These are phyloP conservation scores for Thalpophila matura DNA, from an alignment of 2,888 invertebrate genomes.

Conservation along the genomic window DNA sequence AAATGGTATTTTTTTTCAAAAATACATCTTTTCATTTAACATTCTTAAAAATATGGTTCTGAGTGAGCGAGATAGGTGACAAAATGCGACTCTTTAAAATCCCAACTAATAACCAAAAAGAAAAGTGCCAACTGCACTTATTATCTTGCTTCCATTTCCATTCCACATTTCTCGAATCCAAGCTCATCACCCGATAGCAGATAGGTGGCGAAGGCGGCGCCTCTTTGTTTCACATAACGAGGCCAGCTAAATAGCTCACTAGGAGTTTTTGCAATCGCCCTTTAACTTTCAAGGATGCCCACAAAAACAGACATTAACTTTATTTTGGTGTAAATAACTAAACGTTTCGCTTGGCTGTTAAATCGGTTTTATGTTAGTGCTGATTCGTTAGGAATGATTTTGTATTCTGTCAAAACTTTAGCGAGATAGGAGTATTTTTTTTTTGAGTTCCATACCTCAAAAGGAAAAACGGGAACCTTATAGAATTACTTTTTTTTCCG, in stretches of 20 bases:
- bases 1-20: no score
- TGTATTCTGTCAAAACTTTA: background rate
- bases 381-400: conserved; percentile 14
- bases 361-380: conserved; percentile 30
- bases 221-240: conserved; percentile 83
- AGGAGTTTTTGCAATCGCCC: conserved; percentile 77
- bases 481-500: no score
- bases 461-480: no score
- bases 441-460: no score
- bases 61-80: no score
- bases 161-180: conserved; percentile 47
- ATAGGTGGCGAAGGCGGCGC: conserved; percentile 74
- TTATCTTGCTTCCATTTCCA: background rate
- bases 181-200: conserved; percentile 68
- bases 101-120: no score
- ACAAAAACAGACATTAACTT: conserved; percentile 65
- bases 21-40: no score
- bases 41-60: no score
- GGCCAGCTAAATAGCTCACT: conserved; percentile 79
- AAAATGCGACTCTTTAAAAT: no score
- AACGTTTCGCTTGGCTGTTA: conserved; percentile 16
- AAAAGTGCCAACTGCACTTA: background rate
- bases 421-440: background rate
- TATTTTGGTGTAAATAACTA: conserved; percentile 50
- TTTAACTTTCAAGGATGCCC: conserved; percentile 50